Evolutionary conservation across 2,888 invertebrate genomes (phyloP).

Genomic region (Ecdyonurus torrentis): DNA sequence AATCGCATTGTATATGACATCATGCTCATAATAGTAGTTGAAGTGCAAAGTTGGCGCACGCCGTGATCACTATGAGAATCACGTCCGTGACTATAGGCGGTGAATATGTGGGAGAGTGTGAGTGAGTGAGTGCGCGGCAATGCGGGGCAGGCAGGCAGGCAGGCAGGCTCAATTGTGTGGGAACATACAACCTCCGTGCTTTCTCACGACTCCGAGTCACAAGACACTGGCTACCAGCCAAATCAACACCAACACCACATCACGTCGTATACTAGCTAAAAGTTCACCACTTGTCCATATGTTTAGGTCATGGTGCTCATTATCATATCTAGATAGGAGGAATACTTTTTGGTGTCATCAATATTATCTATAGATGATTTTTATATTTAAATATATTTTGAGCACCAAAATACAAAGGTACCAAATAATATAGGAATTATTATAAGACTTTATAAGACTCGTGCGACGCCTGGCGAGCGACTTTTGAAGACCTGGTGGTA

Average conservation of each 20-base stretch:
- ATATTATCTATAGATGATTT: too few species aligned
- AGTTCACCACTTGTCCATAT: too few species aligned
- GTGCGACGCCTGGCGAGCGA: slow-evolving; percentile 4
- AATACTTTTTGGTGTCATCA: background rate
- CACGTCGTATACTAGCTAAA: too few species aligned
- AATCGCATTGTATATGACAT: too few species aligned
- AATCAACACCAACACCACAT: background rate
- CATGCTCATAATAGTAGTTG: background rate
- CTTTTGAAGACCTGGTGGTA: background rate
- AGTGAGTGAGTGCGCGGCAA: background rate
- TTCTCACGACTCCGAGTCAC: background rate
- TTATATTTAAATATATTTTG: too few species aligned
- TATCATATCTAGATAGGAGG: too few species aligned
- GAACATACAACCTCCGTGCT: background rate
- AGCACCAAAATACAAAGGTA: too few species aligned
- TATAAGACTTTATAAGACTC: too few species aligned
- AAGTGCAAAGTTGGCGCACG: background rate
- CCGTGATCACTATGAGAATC: background rate
- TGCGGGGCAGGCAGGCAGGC: background rate
- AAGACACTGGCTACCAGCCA: background rate
- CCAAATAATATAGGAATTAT: too few species aligned
- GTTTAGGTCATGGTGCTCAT: too few species aligned
- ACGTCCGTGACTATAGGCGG: background rate
- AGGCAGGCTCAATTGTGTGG: background rate
- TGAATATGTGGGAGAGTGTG: background rate